Conservation (phyloP, 1,140 invertebrate genomes). For the Phymorhynchus buccinoides region DNA sequence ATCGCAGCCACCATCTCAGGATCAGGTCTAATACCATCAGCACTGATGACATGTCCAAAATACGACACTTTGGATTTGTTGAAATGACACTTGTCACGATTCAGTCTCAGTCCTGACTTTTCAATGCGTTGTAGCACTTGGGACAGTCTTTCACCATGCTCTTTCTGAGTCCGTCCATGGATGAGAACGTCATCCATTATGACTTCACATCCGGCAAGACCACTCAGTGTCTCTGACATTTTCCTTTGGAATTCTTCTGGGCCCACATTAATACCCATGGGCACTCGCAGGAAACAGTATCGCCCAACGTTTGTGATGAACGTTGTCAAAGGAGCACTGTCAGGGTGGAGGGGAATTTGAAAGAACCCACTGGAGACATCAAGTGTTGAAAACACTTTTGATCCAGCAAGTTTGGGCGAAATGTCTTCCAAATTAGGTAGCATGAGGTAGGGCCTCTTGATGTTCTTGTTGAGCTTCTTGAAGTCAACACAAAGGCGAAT, state of each 20-base stretch:
- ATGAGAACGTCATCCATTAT: constrained; percentile 62
- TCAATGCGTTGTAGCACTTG: constrained; percentile 54
- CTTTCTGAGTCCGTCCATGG: constrained; percentile 44
- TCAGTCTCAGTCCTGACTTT: constrained; percentile 59
- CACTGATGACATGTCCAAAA: constrained; percentile 42
- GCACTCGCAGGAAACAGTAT: constrained; percentile 68
- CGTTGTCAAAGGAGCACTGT: constrained; percentile 44
- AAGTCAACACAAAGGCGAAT: constrained; percentile 63
- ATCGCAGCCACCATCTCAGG: constrained; percentile 61
- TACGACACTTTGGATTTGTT: constrained; percentile 29
- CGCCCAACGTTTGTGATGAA: constrained; percentile 70
- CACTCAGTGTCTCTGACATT: constrained; percentile 46
- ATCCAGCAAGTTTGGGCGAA: constrained; percentile 56
- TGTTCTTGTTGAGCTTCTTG: constrained; percentile 37
- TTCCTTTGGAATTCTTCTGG: constrained; percentile 50
- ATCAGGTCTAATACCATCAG: constrained; percentile 54
- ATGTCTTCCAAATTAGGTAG: constrained; percentile 48
- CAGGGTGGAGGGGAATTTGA: constrained; percentile 38
- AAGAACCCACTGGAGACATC: constrained; percentile 45
- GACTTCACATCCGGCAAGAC: constrained; percentile 28
- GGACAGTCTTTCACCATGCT: constrained; percentile 54
- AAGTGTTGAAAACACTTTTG: constrained; percentile 54
- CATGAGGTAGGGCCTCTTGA: constrained; percentile 17
- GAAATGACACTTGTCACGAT: constrained; percentile 69
- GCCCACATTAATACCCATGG: constrained; percentile 68